Conservation (phyloP, 2,888 invertebrate genomes). For the Portevinia maculata region DNA sequence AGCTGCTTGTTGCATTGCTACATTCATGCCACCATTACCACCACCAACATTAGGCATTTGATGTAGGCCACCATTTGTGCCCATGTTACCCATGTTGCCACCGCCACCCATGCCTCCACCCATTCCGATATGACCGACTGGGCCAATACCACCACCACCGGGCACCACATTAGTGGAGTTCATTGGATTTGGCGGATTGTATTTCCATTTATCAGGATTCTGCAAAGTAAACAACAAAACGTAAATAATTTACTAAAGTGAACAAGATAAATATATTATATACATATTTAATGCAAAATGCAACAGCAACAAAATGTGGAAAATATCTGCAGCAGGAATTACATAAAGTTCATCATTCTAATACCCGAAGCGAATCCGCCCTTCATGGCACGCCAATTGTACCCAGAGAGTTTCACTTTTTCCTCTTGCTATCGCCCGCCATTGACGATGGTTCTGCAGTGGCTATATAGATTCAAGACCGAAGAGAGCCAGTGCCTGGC, state of each 20-base stretch:
- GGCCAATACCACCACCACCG: slow-evolving; percentile 83
- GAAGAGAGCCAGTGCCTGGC: slow-evolving; percentile 37
- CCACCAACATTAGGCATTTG: slow-evolving; percentile 77
- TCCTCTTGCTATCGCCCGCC: slow-evolving; percentile 24
- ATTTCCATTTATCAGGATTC: slow-evolving; percentile 95
- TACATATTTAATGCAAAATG: not conserved
- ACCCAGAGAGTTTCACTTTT: slow-evolving; percentile 57
- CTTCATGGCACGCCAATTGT: not conserved
- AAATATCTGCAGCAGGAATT: slow-evolving; percentile 63
- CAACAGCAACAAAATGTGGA: too few relatives aligned
- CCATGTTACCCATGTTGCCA: slow-evolving; percentile 82
- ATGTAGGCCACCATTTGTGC: slow-evolving; percentile 80
- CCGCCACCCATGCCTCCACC: slow-evolving; percentile 81
- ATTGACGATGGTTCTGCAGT: slow-evolving; percentile 32
- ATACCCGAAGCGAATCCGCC: slow-evolving; percentile 22
- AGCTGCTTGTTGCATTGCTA: slow-evolving; percentile 81
- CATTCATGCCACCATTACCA: slow-evolving; percentile 80
- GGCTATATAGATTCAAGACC: not conserved
- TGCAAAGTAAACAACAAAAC: slow-evolving; percentile 83
- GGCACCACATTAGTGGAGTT: slow-evolving; percentile 83
- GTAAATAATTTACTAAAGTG: slow-evolving; percentile 42
- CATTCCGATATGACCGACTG: slow-evolving; percentile 83
- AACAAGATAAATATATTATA: slow-evolving; percentile 16
- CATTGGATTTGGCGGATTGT: slow-evolving; percentile 85
- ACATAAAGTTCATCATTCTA: slow-evolving; percentile 65